These are phyloP conservation scores for Dolomedes plantarius DNA, from an alignment of 2,888 invertebrate species.

Conservation along the genomic window DNA sequence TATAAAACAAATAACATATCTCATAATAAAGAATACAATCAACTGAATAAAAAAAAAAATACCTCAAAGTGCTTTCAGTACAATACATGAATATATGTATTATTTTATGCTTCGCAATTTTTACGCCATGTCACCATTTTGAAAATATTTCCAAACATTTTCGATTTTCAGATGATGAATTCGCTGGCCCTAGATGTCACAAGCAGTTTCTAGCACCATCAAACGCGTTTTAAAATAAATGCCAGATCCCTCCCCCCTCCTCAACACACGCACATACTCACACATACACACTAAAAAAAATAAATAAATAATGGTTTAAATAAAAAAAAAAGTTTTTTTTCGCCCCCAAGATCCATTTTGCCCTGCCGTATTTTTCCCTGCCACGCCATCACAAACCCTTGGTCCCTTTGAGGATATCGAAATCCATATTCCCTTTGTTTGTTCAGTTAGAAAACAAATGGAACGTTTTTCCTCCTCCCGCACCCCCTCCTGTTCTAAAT, in stretches of 20 bases:
- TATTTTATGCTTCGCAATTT: too few relatives aligned
- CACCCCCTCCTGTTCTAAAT: slow-evolving; percentile 44
- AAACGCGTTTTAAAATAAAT: not conserved
- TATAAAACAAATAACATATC: too few relatives aligned
- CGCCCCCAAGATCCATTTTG: not conserved
- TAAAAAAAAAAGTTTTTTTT: not conserved
- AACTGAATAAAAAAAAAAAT: too few relatives aligned
- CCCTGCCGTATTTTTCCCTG: not conserved
- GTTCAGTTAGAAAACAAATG: slow-evolving; percentile 53
- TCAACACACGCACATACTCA: too few relatives aligned
- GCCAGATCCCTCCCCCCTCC: too few relatives aligned
- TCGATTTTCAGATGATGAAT: too few relatives aligned
- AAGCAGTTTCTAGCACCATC: not conserved
- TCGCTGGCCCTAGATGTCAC: not conserved
- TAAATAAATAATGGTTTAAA: not conserved
- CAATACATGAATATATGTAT: too few relatives aligned
- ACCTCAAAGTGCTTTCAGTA: too few relatives aligned
- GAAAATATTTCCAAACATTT: too few relatives aligned
- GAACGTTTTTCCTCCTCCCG: slow-evolving; percentile 38
- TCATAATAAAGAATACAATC: too few relatives aligned
- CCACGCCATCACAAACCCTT: slow-evolving; percentile 1
- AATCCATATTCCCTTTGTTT: slow-evolving; percentile 60
- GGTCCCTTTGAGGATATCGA: slow-evolving; percentile 43
- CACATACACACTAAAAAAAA: too few relatives aligned
- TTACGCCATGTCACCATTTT: too few relatives aligned